Conservation (phyloP, 2,888 invertebrate species). For the Drosophila multiciliata region DNA sequence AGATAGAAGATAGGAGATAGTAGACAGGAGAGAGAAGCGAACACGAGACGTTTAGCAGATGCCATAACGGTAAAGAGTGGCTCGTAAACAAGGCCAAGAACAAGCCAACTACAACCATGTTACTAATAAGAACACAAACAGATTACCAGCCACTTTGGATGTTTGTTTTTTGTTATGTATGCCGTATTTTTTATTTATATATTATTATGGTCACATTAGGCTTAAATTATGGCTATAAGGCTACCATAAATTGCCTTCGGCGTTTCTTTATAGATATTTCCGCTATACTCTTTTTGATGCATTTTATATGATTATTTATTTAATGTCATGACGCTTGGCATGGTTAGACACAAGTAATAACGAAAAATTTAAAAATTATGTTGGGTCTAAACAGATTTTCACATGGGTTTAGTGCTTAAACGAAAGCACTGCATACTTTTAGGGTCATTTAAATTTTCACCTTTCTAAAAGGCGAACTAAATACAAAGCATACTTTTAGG, state of each 20-base stretch:
- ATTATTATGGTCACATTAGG: slow-evolving; percentile 22
- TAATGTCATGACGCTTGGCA: neutral
- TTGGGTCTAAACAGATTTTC: neutral
- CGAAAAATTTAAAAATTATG: neutral
- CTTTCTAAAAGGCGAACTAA: accelerated
- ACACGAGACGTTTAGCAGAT: slow-evolving; percentile 43
- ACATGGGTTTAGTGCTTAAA: neutral
- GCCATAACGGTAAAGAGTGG: slow-evolving; percentile 44
- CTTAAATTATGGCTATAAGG: slow-evolving; percentile 38
- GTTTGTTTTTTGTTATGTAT: slow-evolving; percentile 14
- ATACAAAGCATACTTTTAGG: neutral
- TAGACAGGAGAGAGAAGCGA: slow-evolving; percentile 23
- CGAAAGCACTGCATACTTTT: neutral
- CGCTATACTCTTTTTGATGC: neutral
- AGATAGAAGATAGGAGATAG: neutral
- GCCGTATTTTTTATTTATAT: slow-evolving; percentile 16
- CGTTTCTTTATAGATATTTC: neutral
- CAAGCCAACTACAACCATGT: slow-evolving; percentile 31
- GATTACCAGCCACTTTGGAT: slow-evolving; percentile 28
- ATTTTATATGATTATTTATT: neutral
- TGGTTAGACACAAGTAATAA: neutral
- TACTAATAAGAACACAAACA: slow-evolving; percentile 33
- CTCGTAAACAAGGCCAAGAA: slow-evolving; percentile 52
- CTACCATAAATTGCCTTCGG: neutral
- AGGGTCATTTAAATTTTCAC: accelerated